Base-by-base conservation (phyloP, 2,113 vertebrate species). In the Hypomesus transpacificus region DNA sequence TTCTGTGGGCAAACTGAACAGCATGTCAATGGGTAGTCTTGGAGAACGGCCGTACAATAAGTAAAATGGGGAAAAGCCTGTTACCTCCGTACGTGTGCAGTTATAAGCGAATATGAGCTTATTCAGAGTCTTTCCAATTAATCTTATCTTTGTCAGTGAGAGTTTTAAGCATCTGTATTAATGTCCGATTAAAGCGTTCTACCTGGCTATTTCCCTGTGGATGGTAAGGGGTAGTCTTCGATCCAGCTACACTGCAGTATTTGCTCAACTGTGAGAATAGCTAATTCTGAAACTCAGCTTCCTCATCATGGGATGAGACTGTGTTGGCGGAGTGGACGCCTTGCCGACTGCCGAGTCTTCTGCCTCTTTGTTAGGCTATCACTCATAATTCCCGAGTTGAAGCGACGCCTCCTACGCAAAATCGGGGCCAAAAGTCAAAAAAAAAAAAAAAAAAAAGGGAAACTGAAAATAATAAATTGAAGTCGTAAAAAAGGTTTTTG, bases 101-200 rank as follows among this genome's bases (percentile, higher is more conserved):
- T 61, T 52, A 20, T 71, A 46, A 4, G 69, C 28, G 46, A 24
- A 58, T 16, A 58, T 13, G 7, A 67, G 26, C 17, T 74, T 74
- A 22, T 73, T 73, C 20, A 73, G 20, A 16, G 17, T 59, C 31
- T 9, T 67, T 73, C 71, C 71, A 73, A 7, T 73, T 73, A 22
- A 63, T 14, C 22, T 73, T 50, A 11, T 73, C 51, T 34, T 3
- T 73, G 11, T 46, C 31, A 1, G 18, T 24, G 14, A 66, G 51
- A 20, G 63, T 73, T 8, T 16, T 65, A 20, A 65, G 21, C 53
- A 73, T 57, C 20, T 70, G 31, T 21, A 70, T 1, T 26, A 69
- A 21, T 16, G 34, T 26, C 16, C 28, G 46, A 24, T 56, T 73
- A n/a, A 73, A 28, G 3, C 24, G 21, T 22, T 73, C 71, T 22